Evolutionary conservation across 53 echinoderm and acorn worm species (phyloP).

Genomic region (Pentamera pediparva): DNA sequence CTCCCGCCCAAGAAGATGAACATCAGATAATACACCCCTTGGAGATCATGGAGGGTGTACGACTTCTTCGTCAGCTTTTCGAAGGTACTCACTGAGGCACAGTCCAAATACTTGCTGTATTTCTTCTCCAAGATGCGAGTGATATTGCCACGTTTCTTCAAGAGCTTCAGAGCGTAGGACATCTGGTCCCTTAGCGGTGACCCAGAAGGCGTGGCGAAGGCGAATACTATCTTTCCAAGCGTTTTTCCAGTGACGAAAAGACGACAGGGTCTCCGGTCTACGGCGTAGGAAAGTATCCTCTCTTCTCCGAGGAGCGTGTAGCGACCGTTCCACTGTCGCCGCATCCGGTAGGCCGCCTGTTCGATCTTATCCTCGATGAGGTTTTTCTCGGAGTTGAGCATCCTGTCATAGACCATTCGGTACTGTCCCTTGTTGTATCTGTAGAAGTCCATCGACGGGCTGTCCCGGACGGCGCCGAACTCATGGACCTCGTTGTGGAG

Average conservation of each 20-base stretch:
- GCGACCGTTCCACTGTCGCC: conserved; percentile 69
- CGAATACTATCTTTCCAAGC: conserved; percentile 66
- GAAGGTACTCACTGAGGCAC: conserved; percentile 50
- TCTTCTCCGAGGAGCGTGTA: conserved; percentile 81
- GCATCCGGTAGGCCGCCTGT: conserved; percentile 55
- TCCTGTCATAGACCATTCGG: conserved; percentile 52
- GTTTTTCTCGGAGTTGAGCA: conserved; percentile 48
- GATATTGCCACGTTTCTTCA: conserved; percentile 47
- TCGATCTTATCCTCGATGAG: conserved; percentile 64
- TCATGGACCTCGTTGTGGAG: conserved; percentile 58
- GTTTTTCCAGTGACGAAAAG: conserved; percentile 62
- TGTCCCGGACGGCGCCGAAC: conserved; percentile 66
- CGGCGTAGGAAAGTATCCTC: conserved; percentile 64
- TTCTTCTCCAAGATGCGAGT: conserved; percentile 28
- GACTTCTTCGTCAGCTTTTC: conserved; percentile 63
- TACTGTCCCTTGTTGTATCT: conserved; percentile 46
- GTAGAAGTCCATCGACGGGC: conserved; percentile 74
- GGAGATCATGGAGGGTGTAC: conserved; percentile 71
- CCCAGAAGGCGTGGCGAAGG: conserved; percentile 75
- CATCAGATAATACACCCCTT: conserved; percentile 77
- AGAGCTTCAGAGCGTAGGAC: conserved; percentile 57
- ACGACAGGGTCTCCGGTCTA: conserved; percentile 72
- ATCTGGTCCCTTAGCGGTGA: conserved; percentile 93
- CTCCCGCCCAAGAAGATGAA: conserved; percentile 61
- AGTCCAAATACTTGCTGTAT: conserved; percentile 50